These are phyloP conservation scores for Chaetoderma sp. DNA, from an alignment of 2,888 invertebrate genomes.

Conservation along the genomic window DNA sequence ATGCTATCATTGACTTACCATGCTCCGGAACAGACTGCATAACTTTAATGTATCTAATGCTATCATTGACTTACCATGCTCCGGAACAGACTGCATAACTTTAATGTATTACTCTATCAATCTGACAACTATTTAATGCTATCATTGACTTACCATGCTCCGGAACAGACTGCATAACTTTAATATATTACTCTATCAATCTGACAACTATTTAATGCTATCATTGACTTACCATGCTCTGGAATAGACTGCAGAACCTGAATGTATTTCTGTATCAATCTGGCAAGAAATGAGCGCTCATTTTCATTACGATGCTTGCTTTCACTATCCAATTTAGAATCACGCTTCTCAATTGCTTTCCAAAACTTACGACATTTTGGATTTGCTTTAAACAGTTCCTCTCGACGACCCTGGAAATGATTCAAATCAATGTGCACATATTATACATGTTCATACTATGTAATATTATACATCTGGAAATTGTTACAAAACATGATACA, in stretches of 20 bases:
- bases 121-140: too few species aligned
- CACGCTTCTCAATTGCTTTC: constrained; percentile 88
- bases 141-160: too few species aligned
- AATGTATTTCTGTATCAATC: constrained; percentile 89
- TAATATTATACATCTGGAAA: not conserved
- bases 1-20: too few species aligned
- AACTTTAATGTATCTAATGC: too few species aligned
- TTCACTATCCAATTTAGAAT: constrained; percentile 68
- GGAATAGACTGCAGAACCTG: constrained; percentile 80
- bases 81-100: too few species aligned
- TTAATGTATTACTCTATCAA: too few species aligned
- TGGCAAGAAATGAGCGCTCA: constrained; percentile 88
- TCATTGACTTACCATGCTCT: constrained; percentile 56
- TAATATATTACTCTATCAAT: too few species aligned
- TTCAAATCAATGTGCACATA: constrained; percentile 1
- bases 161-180: too few species aligned
- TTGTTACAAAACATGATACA: not conserved
- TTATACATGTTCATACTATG: too few species aligned
- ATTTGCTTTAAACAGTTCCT: constrained; percentile 85
- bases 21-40: too few species aligned
- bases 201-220: too few species aligned
- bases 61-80: too few species aligned
- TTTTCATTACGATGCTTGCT: constrained; percentile 74
- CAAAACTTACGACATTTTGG: constrained; percentile 94
- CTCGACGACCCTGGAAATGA: constrained; percentile 77